Evolutionary conservation across 2,113 vertebrate species (phyloP), one percentile per base, ranked within the genome.

Genomic region (Hyperopisus bebe): DNA sequence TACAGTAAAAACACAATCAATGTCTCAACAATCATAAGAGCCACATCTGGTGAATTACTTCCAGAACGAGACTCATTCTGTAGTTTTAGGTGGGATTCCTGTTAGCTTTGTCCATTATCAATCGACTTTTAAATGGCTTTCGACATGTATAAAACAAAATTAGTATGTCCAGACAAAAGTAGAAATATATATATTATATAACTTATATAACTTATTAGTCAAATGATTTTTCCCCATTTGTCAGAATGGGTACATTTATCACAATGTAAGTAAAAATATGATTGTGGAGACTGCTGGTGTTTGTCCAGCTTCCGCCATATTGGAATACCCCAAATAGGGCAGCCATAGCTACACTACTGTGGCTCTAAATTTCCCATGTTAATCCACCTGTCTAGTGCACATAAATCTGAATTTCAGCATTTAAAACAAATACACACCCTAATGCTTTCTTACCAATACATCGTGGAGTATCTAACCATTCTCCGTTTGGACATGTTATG

Each of bases 401-500:
- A 62, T 62, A n/a, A n/a, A 62, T 62, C 7, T n/a, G 7, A n/a
- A n/a, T 62, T 62, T 66, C 9, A n/a, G 58, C 58, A 66, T 66
- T n/a, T 31, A 66, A 66, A 31, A 70, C 58, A 66, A 51, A 51
- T 9, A 66, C 1, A 42, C 17, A 44, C 39, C 2, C 42, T 9
- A 47, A 47, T 24, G 46, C 21, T 42, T 42, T 83, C 74, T 89
- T 83, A 89, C 88, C 19, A 46, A 85, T 46, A 55, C 89, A 89
- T 70, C 11, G 9, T 47, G 89, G 89, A 46, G 13, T 46, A 5
- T 8, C 10, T 15, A n/a, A 31, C 89, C 89, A 89, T 2, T 6
- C 5, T 89, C 55, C 51, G 35, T 85, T n/a, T 7, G 0, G 35
- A 55, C 89, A 89, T 0, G 62, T 70, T 70, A 70, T 31, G 10